phyloP scores from a whole-genome alignment of 2,113 vertebrate genomes.

The Halichoerus grypus region DNA sequence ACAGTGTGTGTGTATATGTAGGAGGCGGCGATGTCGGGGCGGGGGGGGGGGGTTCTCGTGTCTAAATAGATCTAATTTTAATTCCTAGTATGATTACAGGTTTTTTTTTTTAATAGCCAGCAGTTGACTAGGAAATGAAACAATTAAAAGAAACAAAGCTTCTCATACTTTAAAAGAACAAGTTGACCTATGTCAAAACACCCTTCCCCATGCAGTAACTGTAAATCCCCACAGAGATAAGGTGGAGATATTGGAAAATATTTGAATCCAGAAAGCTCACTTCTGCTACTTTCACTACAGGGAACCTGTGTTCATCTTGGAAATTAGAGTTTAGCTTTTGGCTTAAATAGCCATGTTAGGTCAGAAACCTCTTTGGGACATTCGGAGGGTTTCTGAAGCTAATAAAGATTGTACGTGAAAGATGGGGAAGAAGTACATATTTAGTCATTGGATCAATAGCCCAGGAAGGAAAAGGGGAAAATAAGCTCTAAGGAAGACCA shows the following conservation, averaged over 20 bases:
- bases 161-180: background rate
- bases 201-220: background rate
- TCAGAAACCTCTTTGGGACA: background rate
- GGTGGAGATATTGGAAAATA: background rate
- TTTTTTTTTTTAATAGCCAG: background rate
- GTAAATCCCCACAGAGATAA: background rate
- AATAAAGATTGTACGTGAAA: background rate
- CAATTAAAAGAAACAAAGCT: background rate
- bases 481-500: background rate
- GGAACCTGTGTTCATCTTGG: background rate
- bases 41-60: background rate
- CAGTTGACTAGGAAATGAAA: constrained; percentile 51
- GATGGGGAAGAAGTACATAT: background rate
- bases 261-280: background rate
- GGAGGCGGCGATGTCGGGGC: too few species aligned
- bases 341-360: background rate
- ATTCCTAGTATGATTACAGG: background rate
- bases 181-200: background rate
- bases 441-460: background rate
- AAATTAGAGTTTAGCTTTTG: background rate
- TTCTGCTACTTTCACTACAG: background rate
- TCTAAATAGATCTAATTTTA: background rate
- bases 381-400: background rate
- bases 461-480: background rate
- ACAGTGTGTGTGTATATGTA: fast-evolving